Base-by-base conservation (phyloP, 1,140 invertebrate species). In the Euschistus heros region DNA sequence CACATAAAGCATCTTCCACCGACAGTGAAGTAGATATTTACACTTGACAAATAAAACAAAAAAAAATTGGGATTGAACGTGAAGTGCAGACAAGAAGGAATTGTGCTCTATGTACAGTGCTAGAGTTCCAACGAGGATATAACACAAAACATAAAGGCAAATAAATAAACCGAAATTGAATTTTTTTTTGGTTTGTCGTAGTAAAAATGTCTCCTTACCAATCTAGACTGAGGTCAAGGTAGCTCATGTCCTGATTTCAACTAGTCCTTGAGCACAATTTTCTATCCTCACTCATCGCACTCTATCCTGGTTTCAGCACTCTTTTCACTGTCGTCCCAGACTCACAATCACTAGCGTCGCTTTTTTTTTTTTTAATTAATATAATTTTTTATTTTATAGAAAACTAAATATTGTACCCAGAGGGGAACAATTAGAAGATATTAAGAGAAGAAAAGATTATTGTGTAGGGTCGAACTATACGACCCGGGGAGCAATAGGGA, bases 141-240 rank as follows among this genome's bases (percentile, higher is more conserved):
- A n/a, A n/a, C 52, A 54, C 18, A 33, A n/a, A 65, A 55, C 55
- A 59, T 37, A 37, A 57, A 59, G 57, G 37, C 42, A 55, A 22
- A 63, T n/a, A n/a, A n/a, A n/a, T 52, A 17, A 30, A 64, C n/a
- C n/a, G 30, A 50, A 47, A 57, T 47, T 55, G n/a, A 20, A 24
- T 57, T 24, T 17, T 57, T 24, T 24, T 57, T 22, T 57, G 2
- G 4, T 57, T 26, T 57, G 54, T 1, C 18, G 24, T 10, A 24
- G 3, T 57, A 22, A 17, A 57, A 22, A 55, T 22, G 13, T 57
- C 18, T 54, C n/a, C 66, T 68, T 68, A 68, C 67, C 67, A 68
- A 65, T 68, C 67, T 61, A 68, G 55, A 54, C 67, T 68, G 67
- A 68, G 67, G 64, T 68, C 67, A 15, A 68, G 67, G 67, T 68